Evolutionary conservation across 2,888 invertebrate species (phyloP).

Genomic region (Eilema caniola): DNA sequence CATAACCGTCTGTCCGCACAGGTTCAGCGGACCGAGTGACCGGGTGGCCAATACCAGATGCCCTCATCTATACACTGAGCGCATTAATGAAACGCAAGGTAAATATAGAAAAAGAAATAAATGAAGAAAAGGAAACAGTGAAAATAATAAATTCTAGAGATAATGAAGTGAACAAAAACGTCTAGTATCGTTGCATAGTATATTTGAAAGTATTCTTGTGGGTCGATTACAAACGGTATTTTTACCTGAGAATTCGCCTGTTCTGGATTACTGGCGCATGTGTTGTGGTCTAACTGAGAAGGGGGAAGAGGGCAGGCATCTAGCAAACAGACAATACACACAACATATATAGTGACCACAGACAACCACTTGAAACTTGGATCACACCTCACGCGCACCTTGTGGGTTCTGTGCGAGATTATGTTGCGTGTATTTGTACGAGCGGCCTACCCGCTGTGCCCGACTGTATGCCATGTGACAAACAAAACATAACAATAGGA

Average conservation of each 20-base stretch:
- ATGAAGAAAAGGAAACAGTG: slow-evolving; percentile 76
- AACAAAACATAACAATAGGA: slow-evolving; percentile 79
- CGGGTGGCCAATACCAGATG: slow-evolving; percentile 62
- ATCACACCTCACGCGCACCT: slow-evolving; percentile 85
- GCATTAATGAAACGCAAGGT: slow-evolving; percentile 74
- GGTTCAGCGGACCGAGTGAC: slow-evolving; percentile 63
- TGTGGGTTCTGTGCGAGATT: slow-evolving; percentile 74
- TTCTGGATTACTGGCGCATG: slow-evolving; percentile 91
- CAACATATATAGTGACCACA: slow-evolving; percentile 89
- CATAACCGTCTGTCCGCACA: slow-evolving; percentile 48
- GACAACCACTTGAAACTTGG: slow-evolving; percentile 86
- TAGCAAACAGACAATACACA: slow-evolving; percentile 97
- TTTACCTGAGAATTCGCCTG: slow-evolving; percentile 91
- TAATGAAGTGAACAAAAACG: slow-evolving; percentile 84
- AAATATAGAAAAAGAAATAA: slow-evolving; percentile 68
- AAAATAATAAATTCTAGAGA: slow-evolving; percentile 77
- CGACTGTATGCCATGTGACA: slow-evolving; percentile 50
- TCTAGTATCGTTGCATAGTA: slow-evolving; percentile 85
- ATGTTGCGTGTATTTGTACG: slow-evolving; percentile 85
- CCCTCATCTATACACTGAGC: slow-evolving; percentile 76
- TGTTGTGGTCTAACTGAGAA: slow-evolving; percentile 95
- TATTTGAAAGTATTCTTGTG: slow-evolving; percentile 83
- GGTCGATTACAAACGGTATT: slow-evolving; percentile 84
- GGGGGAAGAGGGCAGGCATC: slow-evolving; percentile 97
- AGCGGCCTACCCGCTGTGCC: slow-evolving; percentile 76